Base-by-base conservation (phyloP, 2,888 invertebrate genomes). In the Eupeodes latifasciatus region DNA sequence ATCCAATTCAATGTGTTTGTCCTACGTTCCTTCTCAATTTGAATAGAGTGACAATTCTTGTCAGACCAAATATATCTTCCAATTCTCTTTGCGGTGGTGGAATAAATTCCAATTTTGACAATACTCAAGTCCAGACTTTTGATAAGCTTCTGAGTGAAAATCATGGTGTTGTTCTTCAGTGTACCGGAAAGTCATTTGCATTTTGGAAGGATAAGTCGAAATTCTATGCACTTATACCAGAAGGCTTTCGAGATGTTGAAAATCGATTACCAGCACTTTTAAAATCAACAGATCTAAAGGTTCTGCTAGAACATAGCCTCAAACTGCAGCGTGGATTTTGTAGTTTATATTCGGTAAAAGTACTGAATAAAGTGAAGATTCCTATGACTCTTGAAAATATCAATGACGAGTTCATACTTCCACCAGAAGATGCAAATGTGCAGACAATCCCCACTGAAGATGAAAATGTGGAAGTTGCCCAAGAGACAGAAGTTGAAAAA, bases 1-100 rank as follows among this genome's bases (percentile, higher is more conserved):
- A 47, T 67, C 79, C 84, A 10, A 57, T 90, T 16, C 90, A 90
- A 53, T 89, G 90, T 49, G 89, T 90, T 0, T 89, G 85, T 71
- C 89, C 89, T 5, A 89, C 81, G 40, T 89, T 91, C 62, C 83
- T 89, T 57, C 67, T 90, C 14, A 88, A 81, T 61, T 40, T 14
- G 0, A 75, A 80, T 51, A 88, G 89, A 67, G 81, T 90, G 3
- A 87, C 89, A 10, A 84, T 90, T 5, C 75, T 90, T 10, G 84
- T 91, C 4, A 67, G 64, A 44, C 69, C 53, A 19, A 11, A 3
- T 66, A 2, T 49, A 0, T 19, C 12, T 0, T 19, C 47, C 10
- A 72, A 2, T n/a, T 49, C 67, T 1, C 11, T 81, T 0, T 77
- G 55, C 1, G 81, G 77, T 3, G 81, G 77, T 3, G 78, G 74